phyloP scores from a whole-genome alignment of 2,113 vertebrate genomes.

The Physeter macrocephalus region DNA sequence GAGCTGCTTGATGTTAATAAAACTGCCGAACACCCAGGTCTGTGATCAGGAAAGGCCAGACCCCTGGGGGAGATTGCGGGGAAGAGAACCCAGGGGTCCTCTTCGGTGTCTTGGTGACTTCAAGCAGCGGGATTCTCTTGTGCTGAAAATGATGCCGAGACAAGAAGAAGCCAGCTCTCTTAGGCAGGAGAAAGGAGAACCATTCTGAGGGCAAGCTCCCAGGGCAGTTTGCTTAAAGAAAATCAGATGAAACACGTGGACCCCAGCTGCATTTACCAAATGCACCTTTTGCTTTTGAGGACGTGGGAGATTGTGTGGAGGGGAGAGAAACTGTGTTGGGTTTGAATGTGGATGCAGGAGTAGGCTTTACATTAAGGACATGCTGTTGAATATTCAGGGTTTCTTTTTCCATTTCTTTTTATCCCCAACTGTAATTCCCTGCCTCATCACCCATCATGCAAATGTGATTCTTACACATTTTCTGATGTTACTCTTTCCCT shows the following conservation, averaged over 20 bases:
- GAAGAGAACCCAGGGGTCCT: not conserved
- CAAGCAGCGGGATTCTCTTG: not conserved
- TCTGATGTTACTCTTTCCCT: slow-evolving; percentile 33
- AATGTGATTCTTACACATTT: slow-evolving; percentile 52
- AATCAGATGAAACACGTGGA: not conserved
- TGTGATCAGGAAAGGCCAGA: not conserved
- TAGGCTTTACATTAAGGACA: not conserved
- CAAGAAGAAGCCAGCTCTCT: not conserved
- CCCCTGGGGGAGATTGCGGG: not conserved
- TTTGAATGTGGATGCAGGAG: not conserved
- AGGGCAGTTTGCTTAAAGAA: not conserved
- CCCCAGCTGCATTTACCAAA: not conserved
- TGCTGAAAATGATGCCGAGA: not conserved
- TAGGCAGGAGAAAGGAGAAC: not conserved
- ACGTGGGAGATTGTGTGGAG: not conserved
- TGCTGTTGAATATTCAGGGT: slow-evolving; percentile 38
- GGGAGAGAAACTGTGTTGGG: not conserved
- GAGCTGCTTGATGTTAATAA: not conserved
- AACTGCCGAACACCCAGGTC: not conserved
- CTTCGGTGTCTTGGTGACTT: not conserved
- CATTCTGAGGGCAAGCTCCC: not conserved
- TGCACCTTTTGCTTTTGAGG: not conserved
- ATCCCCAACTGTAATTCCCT: not conserved
- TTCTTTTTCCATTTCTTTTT: not conserved
- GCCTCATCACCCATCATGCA: slow-evolving; percentile 53